These are phyloP conservation scores for Amphimedon queenslandica DNA, from an alignment of 37 sponge, comb jelly and placozoan genomes.

Conservation along the genomic window DNA sequence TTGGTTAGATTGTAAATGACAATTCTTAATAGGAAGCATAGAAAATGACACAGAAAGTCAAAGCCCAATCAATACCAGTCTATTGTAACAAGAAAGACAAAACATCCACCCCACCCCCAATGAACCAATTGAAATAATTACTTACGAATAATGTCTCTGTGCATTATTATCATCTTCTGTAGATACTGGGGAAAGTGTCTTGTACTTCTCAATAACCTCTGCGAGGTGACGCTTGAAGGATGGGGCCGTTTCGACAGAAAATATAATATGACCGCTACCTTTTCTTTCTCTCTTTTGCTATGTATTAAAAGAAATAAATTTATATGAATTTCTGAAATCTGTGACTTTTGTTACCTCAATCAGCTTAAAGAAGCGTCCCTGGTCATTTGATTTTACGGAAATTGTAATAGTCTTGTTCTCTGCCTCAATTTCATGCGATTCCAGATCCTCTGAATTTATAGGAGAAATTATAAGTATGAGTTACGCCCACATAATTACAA, in stretches of 20 bases:
- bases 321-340: too few relatives aligned
- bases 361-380: conserved; percentile 72
- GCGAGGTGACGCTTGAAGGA: conserved; percentile 28
- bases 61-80: conserved; percentile 7
- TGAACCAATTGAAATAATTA: too few relatives aligned
- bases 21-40: conserved; percentile 12
- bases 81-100: too few relatives aligned
- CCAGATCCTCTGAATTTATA: conserved; percentile 62
- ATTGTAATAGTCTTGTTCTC: conserved; percentile 63
- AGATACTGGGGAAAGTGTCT: too few relatives aligned
- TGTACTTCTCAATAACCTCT: conserved; percentile 35
- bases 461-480: too few relatives aligned
- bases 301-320: neutral
- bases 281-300: conserved; percentile 6
- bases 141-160: too few relatives aligned
- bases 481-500: too few relatives aligned
- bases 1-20: neutral
- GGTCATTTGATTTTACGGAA: conserved; percentile 76
- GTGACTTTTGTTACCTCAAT: conserved; percentile 48
- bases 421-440: conserved; percentile 42
- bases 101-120: too few relatives aligned
- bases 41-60: conserved; percentile 30
- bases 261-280: conserved; percentile 48
- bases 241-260: conserved; percentile 37
- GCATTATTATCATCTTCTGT: too few relatives aligned